Percentiles rank a stretch among this genome's conserved stretches.
phyloP scores from a whole-genome alignment of 2,113 vertebrate species.

The Poeciliopsis turrubarensis region DNA sequence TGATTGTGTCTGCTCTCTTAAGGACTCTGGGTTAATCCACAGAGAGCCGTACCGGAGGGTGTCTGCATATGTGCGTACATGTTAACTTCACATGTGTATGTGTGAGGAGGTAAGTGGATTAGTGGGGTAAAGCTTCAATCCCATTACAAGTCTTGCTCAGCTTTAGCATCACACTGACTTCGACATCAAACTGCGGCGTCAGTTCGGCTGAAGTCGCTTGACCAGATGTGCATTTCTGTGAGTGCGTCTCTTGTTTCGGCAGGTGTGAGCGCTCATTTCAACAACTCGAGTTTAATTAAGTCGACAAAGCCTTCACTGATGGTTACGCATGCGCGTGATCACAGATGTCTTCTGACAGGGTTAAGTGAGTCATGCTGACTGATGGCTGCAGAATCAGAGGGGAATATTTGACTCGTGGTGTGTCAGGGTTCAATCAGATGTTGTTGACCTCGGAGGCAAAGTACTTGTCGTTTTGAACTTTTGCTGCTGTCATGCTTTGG shows the following conservation, averaged over 20 bases:
- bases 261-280: constrained; percentile 34
- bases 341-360: constrained; percentile 53
- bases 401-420: constrained; percentile 58
- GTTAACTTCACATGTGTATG: constrained; percentile 42
- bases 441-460: constrained; percentile 42
- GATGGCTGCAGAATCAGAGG: constrained; percentile 59
- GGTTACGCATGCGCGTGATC: neutral
- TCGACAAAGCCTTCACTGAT: constrained; percentile 57
- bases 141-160: constrained; percentile 58
- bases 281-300: constrained; percentile 38
- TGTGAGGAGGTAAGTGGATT: constrained; percentile 72
- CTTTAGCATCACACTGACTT: constrained; percentile 36
- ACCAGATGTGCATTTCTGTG: constrained; percentile 48
- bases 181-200: constrained; percentile 14
- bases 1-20: constrained; percentile 47
- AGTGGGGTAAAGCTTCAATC: constrained; percentile 69
- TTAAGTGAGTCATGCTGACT: constrained; percentile 68
- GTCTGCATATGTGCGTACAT: constrained; percentile 23
- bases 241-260: constrained; percentile 30
- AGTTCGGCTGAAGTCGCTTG: neutral
- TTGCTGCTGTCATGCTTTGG: neutral
- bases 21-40: constrained; percentile 65
- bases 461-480: constrained; percentile 38
- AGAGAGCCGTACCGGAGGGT: constrained; percentile 7
- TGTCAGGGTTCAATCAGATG: constrained; percentile 62